Conservation (phyloP, 2,888 invertebrate genomes). For the Rhagophthalmus giganteus region DNA sequence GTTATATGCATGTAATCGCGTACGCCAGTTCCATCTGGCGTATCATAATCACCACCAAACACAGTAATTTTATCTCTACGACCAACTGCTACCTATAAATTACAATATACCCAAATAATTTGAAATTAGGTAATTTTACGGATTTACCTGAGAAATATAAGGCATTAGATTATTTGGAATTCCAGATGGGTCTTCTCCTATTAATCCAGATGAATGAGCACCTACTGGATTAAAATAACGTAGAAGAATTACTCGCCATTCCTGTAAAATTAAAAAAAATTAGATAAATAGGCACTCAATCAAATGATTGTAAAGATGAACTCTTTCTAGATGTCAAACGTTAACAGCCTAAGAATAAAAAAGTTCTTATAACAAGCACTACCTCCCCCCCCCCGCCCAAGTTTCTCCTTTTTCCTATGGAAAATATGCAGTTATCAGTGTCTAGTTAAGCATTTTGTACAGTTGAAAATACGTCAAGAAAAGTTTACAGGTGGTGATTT, state of each 20-base stretch:
- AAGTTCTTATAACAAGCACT: too few species aligned
- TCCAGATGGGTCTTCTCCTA: conserved; percentile 91
- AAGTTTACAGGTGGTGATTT: too few species aligned
- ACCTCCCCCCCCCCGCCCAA: too few species aligned
- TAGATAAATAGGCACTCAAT: neutral
- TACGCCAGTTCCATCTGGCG: conserved; percentile 86
- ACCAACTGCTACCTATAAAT: conserved; percentile 79
- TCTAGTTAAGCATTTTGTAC: too few species aligned
- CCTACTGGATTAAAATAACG: conserved; percentile 97
- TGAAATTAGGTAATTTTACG: neutral
- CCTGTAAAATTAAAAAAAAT: conserved; percentile 55
- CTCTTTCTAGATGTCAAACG: too few species aligned
- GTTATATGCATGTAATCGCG: conserved; percentile 88
- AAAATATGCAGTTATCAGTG: too few species aligned
- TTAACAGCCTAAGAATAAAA: too few species aligned
- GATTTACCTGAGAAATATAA: conserved; percentile 74
- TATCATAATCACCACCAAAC: conserved; percentile 86
- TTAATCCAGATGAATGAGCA: conserved; percentile 83
- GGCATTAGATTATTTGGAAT: conserved; percentile 95
- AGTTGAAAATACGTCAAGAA: too few species aligned
- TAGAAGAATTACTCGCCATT: conserved; percentile 78
- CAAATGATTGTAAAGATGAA: too few species aligned
- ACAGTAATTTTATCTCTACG: conserved; percentile 73
- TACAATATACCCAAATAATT: neutral
- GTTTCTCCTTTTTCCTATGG: too few species aligned